Percentiles rank a stretch among this genome's conserved stretches.
These are phyloP conservation scores for Phaonia tiefii DNA, from an alignment of 2,888 invertebrate genomes.

Conservation along the genomic window DNA sequence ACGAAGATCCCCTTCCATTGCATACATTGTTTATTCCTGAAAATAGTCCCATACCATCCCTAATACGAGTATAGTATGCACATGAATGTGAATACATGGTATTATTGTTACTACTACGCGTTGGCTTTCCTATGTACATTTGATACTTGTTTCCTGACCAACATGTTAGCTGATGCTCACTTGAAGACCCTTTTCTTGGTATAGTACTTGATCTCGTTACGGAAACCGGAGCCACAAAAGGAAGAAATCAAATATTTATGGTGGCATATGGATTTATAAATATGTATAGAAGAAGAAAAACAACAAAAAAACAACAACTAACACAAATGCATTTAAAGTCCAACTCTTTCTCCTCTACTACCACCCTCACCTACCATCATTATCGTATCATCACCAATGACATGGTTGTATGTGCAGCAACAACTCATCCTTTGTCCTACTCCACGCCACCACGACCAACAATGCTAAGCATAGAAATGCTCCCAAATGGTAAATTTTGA, in stretches of 20 bases:
- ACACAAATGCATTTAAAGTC: conserved; percentile 7
- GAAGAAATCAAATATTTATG: conserved; percentile 29
- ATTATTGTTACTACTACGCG: too few relatives aligned
- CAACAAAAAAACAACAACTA: neutral
- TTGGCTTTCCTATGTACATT: too few relatives aligned
- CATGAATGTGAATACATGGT: too few relatives aligned
- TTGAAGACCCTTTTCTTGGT: neutral
- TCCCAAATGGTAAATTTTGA: conserved; percentile 8
- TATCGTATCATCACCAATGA: neutral
- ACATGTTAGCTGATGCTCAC: conserved; percentile 4
- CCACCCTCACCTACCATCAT: neutral
- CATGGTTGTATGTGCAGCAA: neutral
- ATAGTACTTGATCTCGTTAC: neutral
- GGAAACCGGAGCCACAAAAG: neutral
- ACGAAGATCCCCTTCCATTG: too few relatives aligned
- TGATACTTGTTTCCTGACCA: neutral
- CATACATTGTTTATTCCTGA: too few relatives aligned
- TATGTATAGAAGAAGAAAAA: neutral
- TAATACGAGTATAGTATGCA: too few relatives aligned
- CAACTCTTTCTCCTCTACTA: neutral
- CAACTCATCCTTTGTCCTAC: neutral
- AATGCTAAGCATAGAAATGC: conserved; percentile 8
- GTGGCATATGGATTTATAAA: conserved; percentile 17
- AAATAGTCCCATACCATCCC: too few relatives aligned
- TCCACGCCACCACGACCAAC: neutral